These are phyloP conservation scores for Bombus balteatus DNA, from an alignment of 1,140 invertebrate species.

Conservation along the genomic window DNA sequence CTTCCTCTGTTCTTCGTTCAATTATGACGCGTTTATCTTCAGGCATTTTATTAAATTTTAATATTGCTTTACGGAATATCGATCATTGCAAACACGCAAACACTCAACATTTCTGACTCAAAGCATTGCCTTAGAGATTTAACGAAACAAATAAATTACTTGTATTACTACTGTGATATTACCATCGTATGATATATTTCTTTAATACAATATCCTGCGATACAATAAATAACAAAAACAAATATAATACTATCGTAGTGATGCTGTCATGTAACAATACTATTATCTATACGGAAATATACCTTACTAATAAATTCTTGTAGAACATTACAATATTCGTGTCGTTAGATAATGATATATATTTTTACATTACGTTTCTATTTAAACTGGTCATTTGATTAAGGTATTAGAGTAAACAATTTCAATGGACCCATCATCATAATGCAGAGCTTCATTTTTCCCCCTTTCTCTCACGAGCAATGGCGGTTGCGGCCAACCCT, in stretches of 20 bases:
- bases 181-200: too few relatives aligned
- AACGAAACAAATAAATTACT: too few relatives aligned
- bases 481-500: slow-evolving; percentile 50
- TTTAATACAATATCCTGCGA: too few relatives aligned
- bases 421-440: neutral
- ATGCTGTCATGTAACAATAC: too few relatives aligned
- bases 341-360: neutral
- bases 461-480: slow-evolving; percentile 34
- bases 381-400: neutral
- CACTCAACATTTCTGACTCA: too few relatives aligned
- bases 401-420: neutral
- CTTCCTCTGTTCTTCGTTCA: slow-evolving; percentile 72
- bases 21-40: slow-evolving; percentile 70
- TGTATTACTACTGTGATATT: too few relatives aligned
- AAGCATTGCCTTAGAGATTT: too few relatives aligned
- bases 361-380: neutral
- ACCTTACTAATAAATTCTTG: too few relatives aligned
- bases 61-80: neutral
- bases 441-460: slow-evolving; percentile 18
- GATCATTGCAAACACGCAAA: neutral
- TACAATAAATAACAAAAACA: too few relatives aligned
- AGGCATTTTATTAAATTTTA: neutral
- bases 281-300: too few relatives aligned
- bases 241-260: too few relatives aligned
- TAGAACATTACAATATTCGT: neutral